Evolutionary conservation across 1,140 invertebrate genomes (phyloP).

Genomic region (Charaxes varanes): DNA sequence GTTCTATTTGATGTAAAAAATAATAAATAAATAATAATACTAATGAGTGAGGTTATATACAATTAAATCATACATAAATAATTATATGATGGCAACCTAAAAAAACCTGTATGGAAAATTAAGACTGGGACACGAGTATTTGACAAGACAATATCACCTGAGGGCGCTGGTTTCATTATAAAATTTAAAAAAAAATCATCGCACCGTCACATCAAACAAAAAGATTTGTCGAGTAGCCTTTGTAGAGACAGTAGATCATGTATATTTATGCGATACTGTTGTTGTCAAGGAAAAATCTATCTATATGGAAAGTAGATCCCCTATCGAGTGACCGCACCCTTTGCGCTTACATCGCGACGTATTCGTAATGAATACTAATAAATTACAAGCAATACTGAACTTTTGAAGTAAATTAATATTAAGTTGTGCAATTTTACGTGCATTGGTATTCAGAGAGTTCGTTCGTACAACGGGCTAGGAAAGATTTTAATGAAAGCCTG

Average conservation of each 20-base stretch:
- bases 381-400: conserved; percentile 52
- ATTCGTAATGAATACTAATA: conserved; percentile 58
- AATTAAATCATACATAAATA: too few species aligned
- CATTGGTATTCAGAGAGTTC: conserved; percentile 61
- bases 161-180: too few species aligned
- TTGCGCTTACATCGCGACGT: conserved; percentile 19
- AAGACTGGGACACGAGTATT: too few species aligned
- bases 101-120: too few species aligned
- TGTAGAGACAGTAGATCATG: conserved; percentile 24
- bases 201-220: conserved; percentile 15
- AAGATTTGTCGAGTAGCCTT: conserved; percentile 19
- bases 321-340: conserved; percentile 23
- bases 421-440: conserved; percentile 61
- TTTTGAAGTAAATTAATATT: conserved; percentile 68
- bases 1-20: too few species aligned
- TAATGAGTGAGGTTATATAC: too few species aligned
- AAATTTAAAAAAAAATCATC: too few species aligned
- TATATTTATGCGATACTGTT: conserved; percentile 30
- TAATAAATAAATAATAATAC: too few species aligned
- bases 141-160: too few species aligned
- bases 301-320: conserved; percentile 40
- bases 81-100: too few species aligned
- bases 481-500: conserved; percentile 67
- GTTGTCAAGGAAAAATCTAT: conserved; percentile 29
- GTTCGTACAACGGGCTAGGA: conserved; percentile 56